Base-by-base conservation (phyloP, 2,113 vertebrate genomes). In the Rhinogobius similis region DNA sequence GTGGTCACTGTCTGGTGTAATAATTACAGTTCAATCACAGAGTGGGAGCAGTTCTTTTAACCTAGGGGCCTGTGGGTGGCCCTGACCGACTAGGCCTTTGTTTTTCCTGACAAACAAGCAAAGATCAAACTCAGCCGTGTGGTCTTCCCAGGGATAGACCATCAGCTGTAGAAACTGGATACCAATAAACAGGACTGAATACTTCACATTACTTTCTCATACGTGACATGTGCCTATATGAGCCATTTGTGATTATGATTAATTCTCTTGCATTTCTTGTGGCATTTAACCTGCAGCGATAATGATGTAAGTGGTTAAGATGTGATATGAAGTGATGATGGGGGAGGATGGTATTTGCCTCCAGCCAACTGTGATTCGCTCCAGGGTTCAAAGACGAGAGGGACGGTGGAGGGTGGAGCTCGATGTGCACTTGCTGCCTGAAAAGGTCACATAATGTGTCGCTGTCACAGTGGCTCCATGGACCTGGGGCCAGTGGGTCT, bases 261-360 rank as follows among this genome's bases (percentile, higher is more conserved):
- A n/a, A n/a, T 50, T 50, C 21, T 1, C 46, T 5, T 53, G 52
- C 21, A 55, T 26, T 55, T 55, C 52, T 58, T 7, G 12, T 58
- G 55, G 14, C 55, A 26, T 29, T 58, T 29, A 58, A 58, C 55
- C 55, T 58, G 55, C 55, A 58, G 55, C 50, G 36, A 10, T 70
- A 70, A 68, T 83, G 73, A 73, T 64, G 58, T 76, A 87, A 73
- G 63, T 50, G 58, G 69, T 81, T 72, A 67, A 81, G 85, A 83
- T 77, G 76, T 77, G 67, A 87, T 86, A 21, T 69, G 66, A 72
- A 79, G 81, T 72, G 85, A 85, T 85, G 56, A 73, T 75, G 55
- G 43, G 39, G 63, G 65, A 76, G 27, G 69, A 53, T 58, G 67
- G 18, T 18, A 21, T 64, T 38, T 65, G 62, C 70, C 62, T 65